Evolutionary conservation across 2,888 invertebrate species (phyloP).

Genomic region (Epirrhoe tristata): DNA sequence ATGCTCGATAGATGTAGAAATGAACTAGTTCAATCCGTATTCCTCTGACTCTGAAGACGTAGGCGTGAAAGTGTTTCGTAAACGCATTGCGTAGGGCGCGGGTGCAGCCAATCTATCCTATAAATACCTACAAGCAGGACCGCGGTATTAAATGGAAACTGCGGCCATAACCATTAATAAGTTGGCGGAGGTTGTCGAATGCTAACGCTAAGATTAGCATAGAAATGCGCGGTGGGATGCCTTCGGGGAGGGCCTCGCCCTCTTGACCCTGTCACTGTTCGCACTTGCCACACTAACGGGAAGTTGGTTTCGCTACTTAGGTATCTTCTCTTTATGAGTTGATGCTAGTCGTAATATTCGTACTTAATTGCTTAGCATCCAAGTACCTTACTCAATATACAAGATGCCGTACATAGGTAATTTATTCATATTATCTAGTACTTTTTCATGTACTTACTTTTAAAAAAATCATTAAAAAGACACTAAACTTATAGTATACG

Average conservation of each 20-base stretch:
- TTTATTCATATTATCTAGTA: not conserved
- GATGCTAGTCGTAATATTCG: slow-evolving; percentile 57
- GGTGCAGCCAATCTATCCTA: slow-evolving; percentile 59
- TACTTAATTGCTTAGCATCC: slow-evolving; percentile 53
- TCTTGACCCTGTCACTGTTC: slow-evolving; percentile 81
- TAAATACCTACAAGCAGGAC: slow-evolving; percentile 62
- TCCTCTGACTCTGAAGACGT: slow-evolving; percentile 66
- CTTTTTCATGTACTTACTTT: slow-evolving; percentile 1
- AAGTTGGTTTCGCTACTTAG: slow-evolving; percentile 71
- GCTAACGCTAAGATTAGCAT: slow-evolving; percentile 79
- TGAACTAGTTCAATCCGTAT: slow-evolving; percentile 78
- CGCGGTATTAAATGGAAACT: slow-evolving; percentile 72
- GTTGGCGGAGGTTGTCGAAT: slow-evolving; percentile 75
- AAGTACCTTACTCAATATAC: slow-evolving; percentile 1
- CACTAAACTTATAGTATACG: slow-evolving; percentile 30
- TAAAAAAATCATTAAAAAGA: slow-evolving; percentile 1
- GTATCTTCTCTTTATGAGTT: slow-evolving; percentile 55
- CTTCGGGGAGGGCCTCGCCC: slow-evolving; percentile 76
- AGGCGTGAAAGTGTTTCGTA: slow-evolving; percentile 78
- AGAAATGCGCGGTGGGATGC: slow-evolving; percentile 78
- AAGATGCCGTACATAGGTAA: slow-evolving; percentile 2
- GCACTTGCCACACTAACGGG: slow-evolving; percentile 78
- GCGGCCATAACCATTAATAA: slow-evolving; percentile 79
- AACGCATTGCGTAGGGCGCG: slow-evolving; percentile 72
- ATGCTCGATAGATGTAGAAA: slow-evolving; percentile 82